Conservation (phyloP, 2,888 invertebrate genomes). For the Synergus japonicus region DNA sequence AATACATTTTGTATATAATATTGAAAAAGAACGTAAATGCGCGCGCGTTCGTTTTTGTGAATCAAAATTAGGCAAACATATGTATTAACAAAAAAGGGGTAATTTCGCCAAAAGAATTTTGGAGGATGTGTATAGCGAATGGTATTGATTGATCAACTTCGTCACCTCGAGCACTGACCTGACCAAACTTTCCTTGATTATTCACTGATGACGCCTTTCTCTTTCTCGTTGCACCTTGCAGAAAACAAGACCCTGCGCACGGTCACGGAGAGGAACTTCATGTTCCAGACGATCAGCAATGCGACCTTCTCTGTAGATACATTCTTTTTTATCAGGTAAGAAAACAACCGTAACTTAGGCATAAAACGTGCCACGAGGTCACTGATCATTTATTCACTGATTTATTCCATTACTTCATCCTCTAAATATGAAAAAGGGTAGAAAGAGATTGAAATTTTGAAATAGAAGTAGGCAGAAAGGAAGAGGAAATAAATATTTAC, state of each 20-base stretch:
- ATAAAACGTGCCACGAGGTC: not conserved
- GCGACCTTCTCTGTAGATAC: conserved; percentile 92
- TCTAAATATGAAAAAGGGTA: too few species aligned
- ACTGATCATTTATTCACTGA: too few species aligned
- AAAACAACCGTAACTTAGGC: not conserved
- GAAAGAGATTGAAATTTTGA: too few species aligned
- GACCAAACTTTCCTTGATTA: conserved; percentile 59
- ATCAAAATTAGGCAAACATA: not conserved
- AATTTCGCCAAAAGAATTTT: not conserved
- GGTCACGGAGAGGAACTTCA: conserved; percentile 86
- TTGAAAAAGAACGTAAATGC: too few species aligned
- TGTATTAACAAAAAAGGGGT: not conserved
- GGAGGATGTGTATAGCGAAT: not conserved
- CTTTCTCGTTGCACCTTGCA: conserved; percentile 78
- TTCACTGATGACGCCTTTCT: conserved; percentile 62
- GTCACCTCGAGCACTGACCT: conserved; percentile 54
- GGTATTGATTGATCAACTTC: conserved; percentile 46
- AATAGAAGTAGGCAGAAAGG: too few species aligned
- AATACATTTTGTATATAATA: too few species aligned
- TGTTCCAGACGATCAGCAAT: conserved; percentile 91
- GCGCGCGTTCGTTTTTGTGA: too few species aligned
- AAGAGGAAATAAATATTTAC: too few species aligned
- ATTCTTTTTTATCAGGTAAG: conserved; percentile 90
- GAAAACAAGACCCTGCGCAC: conserved; percentile 88
- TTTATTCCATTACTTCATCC: too few species aligned